Percentiles rank a stretch among this genome's conserved stretches.
Conservation (phyloP, 2,113 vertebrate genomes). For the Salvelinus sp. region DNA sequence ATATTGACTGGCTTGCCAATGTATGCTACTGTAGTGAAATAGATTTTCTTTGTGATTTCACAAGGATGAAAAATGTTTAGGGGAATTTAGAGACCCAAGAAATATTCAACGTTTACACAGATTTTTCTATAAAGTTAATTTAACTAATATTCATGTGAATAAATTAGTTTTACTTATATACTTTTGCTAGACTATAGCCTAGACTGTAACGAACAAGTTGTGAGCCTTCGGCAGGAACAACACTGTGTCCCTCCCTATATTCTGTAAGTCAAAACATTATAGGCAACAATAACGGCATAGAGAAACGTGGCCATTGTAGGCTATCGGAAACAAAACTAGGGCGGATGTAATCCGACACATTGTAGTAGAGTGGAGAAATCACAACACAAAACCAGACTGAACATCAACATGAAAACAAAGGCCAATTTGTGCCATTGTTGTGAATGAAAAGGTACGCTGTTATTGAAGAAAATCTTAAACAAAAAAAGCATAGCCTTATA, state of each 20-base stretch:
- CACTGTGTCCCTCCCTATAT: constrained; percentile 39
- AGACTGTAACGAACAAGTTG: neutral
- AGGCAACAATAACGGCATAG: constrained; percentile 15
- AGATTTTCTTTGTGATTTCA: too few species aligned
- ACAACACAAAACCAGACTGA: neutral
- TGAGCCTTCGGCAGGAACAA: neutral
- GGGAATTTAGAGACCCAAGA: too few species aligned
- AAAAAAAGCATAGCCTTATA: constrained; percentile 19
- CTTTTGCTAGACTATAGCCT: neutral
- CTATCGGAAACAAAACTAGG: constrained; percentile 54
- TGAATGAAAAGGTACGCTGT: constrained; percentile 9
- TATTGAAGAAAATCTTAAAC: constrained; percentile 36
- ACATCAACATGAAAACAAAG: neutral
- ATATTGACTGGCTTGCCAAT: too few species aligned
- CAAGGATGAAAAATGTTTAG: neutral
- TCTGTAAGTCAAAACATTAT: constrained; percentile 50
- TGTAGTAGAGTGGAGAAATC: constrained; percentile 8
- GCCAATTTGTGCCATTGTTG: neutral
- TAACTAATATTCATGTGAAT: too few species aligned
- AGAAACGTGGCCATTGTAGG: too few species aligned
- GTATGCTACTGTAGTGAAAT: too few species aligned
- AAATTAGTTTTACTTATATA: too few species aligned
- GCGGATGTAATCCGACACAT: constrained; percentile 55
- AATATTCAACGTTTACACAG: too few species aligned
- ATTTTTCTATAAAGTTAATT: too few species aligned